phyloP scores from a whole-genome alignment of 2,888 invertebrate genomes.

The Deilephila porcellus region DNA sequence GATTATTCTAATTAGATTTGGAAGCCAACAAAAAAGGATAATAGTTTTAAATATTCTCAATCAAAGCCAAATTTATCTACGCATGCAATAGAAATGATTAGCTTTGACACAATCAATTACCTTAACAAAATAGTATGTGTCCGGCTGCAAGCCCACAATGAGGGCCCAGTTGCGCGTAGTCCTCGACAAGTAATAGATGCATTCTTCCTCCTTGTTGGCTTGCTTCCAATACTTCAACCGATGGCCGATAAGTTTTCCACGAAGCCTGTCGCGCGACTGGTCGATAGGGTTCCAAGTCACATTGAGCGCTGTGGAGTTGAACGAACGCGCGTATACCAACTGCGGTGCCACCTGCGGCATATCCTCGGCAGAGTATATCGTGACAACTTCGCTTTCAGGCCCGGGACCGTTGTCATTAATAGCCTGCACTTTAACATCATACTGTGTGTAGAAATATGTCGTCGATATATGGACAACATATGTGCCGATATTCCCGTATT shows the following conservation, averaged over 20 bases:
- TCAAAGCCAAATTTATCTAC: neutral
- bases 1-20: too few species aligned
- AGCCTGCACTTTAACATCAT: conserved; percentile 94
- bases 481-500: conserved; percentile 90
- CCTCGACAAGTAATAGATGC: conserved; percentile 93
- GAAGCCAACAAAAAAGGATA: neutral
- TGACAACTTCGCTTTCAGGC: conserved; percentile 90
- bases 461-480: conserved; percentile 91
- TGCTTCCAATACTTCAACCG: conserved; percentile 97
- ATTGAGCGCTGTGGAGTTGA: conserved; percentile 96
- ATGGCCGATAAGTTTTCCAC: conserved; percentile 96
- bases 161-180: conserved; percentile 93
- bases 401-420: conserved; percentile 93
- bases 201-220: conserved; percentile 89
- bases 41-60: neutral
- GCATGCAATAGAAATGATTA: neutral
- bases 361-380: conserved; percentile 94
- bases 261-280: conserved; percentile 91
- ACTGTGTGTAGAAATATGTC: conserved; percentile 92
- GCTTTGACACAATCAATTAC: conserved; percentile 58
- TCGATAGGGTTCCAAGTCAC: conserved; percentile 96
- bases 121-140: conserved; percentile 96
- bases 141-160: conserved; percentile 96
- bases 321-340: conserved; percentile 90
- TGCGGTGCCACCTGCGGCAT: conserved; percentile 97